A percentile compares a stretch with the other conserved stretches of the same genome.
Conservation (phyloP, 2,113 vertebrate species). For the Gobiocypris rarus region DNA sequence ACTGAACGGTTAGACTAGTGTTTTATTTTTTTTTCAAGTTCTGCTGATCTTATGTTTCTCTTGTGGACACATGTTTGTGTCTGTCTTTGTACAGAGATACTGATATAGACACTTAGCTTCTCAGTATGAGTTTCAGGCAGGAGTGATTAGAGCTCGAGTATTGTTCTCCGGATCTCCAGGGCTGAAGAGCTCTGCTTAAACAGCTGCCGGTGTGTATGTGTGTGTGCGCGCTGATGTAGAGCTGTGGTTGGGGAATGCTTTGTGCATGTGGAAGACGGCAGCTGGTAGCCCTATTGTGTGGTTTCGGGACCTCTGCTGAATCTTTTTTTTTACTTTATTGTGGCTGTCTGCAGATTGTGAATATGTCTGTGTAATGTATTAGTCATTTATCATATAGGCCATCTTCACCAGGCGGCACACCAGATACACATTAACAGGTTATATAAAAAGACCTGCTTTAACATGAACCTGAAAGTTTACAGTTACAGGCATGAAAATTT, state of each 20-base stretch:
- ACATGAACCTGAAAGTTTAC: no score
- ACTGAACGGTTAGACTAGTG: not conserved
- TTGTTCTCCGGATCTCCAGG: constrained; percentile 61
- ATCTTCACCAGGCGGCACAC: not conserved
- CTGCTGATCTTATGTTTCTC: not conserved
- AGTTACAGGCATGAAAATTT: no score
- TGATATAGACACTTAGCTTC: not conserved
- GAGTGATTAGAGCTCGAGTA: constrained; percentile 12
- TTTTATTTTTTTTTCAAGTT: not conserved
- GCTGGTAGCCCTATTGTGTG: constrained; percentile 61
- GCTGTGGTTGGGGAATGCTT: constrained; percentile 51
- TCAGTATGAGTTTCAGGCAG: not conserved
- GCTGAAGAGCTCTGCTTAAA: constrained; percentile 62
- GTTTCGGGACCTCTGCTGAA: constrained; percentile 38
- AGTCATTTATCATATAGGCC: constrained; percentile 16
- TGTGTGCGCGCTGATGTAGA: constrained; percentile 57
- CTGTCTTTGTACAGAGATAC: not conserved
- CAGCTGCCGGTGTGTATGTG: constrained; percentile 67
- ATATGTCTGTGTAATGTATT: constrained; percentile 41
- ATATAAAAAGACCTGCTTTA: no score
- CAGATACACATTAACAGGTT: constrained; percentile 19
- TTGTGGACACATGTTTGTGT: not conserved
- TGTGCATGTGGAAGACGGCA: constrained; percentile 54
- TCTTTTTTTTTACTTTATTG: constrained; percentile 54
- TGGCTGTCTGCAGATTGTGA: constrained; percentile 36